These are phyloP conservation scores for Tillus elongatus DNA, from an alignment of 2,888 invertebrate genomes.

Conservation along the genomic window DNA sequence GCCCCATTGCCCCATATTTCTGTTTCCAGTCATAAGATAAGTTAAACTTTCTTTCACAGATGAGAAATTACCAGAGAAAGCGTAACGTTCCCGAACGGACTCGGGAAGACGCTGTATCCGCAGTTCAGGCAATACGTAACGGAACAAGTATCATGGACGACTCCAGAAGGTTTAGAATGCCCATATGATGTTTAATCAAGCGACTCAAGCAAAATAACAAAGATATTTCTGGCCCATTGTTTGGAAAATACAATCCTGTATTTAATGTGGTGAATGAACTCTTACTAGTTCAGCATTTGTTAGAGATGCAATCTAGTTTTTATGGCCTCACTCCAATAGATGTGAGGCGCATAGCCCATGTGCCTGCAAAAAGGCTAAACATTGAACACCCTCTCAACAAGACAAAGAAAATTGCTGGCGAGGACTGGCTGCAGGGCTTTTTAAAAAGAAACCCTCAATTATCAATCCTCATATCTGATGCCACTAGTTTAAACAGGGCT, in stretches of 20 bases:
- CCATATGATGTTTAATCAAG: not conserved
- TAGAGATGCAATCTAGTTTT: constrained; percentile 1
- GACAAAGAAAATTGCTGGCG: constrained; percentile 11
- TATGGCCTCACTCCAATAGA: constrained; percentile 5
- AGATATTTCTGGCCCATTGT: constrained; percentile 1
- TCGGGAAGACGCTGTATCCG: not conserved
- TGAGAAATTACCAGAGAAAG: constrained; percentile 1
- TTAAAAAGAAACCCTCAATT: constrained; percentile 12
- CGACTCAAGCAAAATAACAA: constrained; percentile 1
- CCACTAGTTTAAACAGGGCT: constrained; percentile 20
- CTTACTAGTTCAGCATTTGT: not conserved
- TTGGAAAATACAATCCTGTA: constrained; percentile 2
- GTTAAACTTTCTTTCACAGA: not conserved
- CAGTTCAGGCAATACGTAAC: constrained; percentile 2
- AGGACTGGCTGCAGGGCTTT: constrained; percentile 17
- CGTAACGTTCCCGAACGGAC: not conserved
- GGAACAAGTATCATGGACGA: not conserved
- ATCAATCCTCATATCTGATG: constrained; percentile 19
- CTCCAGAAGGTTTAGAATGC: constrained; percentile 2
- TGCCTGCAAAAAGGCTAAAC: constrained; percentile 6
- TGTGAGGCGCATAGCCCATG: constrained; percentile 7
- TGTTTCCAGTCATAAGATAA: not conserved
- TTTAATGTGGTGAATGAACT: not conserved
- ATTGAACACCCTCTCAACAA: constrained; percentile 10
- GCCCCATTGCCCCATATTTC: not conserved